These are phyloP conservation scores for Polylopha cassiicola DNA, from an alignment of 2,888 invertebrate species.

Conservation along the genomic window DNA sequence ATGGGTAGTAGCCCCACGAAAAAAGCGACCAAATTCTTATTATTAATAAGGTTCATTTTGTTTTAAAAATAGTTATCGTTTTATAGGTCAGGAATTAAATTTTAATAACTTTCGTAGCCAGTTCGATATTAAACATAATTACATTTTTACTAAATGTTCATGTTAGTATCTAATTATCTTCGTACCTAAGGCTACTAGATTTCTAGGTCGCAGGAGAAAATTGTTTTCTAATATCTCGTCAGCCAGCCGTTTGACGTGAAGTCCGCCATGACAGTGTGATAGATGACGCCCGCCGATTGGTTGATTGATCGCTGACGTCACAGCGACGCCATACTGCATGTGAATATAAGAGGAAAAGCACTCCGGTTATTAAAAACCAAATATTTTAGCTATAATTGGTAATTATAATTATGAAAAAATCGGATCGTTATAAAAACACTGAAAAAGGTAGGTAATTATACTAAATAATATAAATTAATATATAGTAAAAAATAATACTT, in stretches of 20 bases:
- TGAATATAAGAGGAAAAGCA: too few relatives aligned
- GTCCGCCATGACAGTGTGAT: slow-evolving; percentile 64
- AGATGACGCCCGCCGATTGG: slow-evolving; percentile 64
- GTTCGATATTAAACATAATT: too few relatives aligned
- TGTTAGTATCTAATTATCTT: not conserved
- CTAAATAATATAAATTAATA: too few relatives aligned
- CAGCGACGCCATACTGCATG: slow-evolving; percentile 19
- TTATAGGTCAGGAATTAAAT: not conserved
- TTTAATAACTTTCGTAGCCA: not conserved
- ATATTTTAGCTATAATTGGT: too few relatives aligned
- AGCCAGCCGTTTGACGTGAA: slow-evolving; percentile 59
- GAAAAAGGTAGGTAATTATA: too few relatives aligned
- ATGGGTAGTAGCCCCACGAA: not conserved
- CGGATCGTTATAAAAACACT: too few relatives aligned
- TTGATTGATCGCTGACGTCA: slow-evolving; percentile 70
- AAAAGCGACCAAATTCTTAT: not conserved
- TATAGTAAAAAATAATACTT: too few relatives aligned
- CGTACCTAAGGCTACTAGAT: not conserved
- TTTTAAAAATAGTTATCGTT: not conserved
- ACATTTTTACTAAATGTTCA: too few relatives aligned
- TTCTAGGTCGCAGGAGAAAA: slow-evolving; percentile 42
- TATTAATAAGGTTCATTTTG: not conserved
- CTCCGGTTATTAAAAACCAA: too few relatives aligned
- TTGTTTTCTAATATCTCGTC: slow-evolving; percentile 66
- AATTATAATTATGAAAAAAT: too few relatives aligned